phyloP scores from a whole-genome alignment of 2,888 invertebrate genomes.

The Mythimna lalbum region DNA sequence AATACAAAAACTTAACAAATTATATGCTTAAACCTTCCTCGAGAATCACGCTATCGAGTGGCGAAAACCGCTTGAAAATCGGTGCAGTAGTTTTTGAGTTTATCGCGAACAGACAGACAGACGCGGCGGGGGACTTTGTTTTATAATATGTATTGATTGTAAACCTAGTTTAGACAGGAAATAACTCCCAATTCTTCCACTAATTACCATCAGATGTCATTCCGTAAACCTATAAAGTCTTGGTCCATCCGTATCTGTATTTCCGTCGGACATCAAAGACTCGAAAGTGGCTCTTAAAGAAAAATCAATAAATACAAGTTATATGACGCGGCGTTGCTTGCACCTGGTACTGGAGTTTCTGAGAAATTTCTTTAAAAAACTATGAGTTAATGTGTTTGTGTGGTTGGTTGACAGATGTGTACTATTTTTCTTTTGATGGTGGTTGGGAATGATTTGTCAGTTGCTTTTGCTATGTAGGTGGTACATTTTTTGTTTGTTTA shows the following conservation, averaged over 20 bases:
- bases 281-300: constrained; percentile 58
- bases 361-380: constrained; percentile 64
- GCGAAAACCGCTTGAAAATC: no score
- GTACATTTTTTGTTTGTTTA: neutral
- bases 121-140: no score
- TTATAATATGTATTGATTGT: no score
- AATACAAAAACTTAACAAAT: no score
- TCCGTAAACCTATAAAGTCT: constrained; percentile 50
- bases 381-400: constrained; percentile 20
- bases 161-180: neutral
- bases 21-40: no score
- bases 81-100: no score
- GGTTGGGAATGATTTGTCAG: neutral
- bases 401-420: constrained; percentile 36
- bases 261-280: constrained; percentile 64
- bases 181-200: neutral
- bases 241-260: constrained; percentile 29
- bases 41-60: no score
- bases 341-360: constrained; percentile 77
- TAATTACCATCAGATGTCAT: constrained; percentile 35
- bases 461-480: neutral
- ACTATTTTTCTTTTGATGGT: constrained; percentile 22
- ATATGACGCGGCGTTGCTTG: constrained; percentile 62
- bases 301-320: constrained; percentile 69
- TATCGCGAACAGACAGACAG: no score